Conservation (phyloP, 2,113 vertebrate species). For the Cochlearius cochlearius region DNA sequence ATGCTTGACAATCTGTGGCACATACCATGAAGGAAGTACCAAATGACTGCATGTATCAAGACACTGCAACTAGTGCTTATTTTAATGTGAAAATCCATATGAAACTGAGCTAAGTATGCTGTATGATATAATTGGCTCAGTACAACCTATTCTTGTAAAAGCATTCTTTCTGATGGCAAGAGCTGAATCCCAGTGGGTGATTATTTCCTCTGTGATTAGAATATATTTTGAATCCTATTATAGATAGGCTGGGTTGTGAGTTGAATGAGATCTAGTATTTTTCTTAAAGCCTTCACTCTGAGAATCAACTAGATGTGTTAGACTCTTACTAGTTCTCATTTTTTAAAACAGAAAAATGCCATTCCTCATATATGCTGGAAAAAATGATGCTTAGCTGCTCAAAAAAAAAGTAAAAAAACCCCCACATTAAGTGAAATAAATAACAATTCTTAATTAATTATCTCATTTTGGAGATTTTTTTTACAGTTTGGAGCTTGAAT, state of each 20-base stretch:
- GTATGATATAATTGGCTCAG: neutral
- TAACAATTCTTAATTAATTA: neutral
- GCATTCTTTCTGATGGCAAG: neutral
- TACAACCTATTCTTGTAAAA: conserved; percentile 7
- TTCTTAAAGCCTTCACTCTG: neutral
- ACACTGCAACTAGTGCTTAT: neutral
- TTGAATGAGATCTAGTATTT: neutral
- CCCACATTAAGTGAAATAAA: neutral
- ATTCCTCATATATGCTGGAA: neutral
- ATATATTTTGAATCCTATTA: neutral
- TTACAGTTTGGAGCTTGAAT: neutral
- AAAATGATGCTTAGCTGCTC: neutral
- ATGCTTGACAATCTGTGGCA: neutral
- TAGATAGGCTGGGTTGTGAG: neutral
- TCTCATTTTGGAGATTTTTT: neutral
- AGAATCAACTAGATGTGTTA: neutral
- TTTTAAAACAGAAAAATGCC: neutral
- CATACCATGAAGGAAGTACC: neutral
- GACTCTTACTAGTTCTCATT: neutral
- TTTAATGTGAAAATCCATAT: conserved; percentile 4
- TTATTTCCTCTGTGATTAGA: conserved; percentile 23
- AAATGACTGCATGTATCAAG: neutral
- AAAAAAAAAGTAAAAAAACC: neutral
- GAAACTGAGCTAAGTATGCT: conserved; percentile 12
- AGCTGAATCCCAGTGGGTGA: neutral